Conservation (phyloP, 2,113 vertebrate species). For the Xenopus tropicalis region UCB_Xtro_10.0 CM004451.2:29831501-29832000, state of each 20-base stretch:
- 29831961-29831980: too few relatives aligned
- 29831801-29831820: neutral
- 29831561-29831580: too few relatives aligned
- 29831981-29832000: too few relatives aligned
- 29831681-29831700: slow-evolving; percentile 6
- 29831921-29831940: neutral
- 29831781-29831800: neutral
- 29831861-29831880: too few relatives aligned
- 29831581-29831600: too few relatives aligned
- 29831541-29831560: too few relatives aligned
- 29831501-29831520: too few relatives aligned
- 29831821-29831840: neutral
- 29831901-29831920: slow-evolving; percentile 20
- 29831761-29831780: neutral
- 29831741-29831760: neutral
- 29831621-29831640: neutral
- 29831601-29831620: neutral
- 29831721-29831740: slow-evolving; percentile 8
- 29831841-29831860: neutral
- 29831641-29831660: neutral
- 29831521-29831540: too few relatives aligned
- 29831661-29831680: neutral
- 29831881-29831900: neutral
- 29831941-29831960: too few relatives aligned
- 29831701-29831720: neutral